Conservation (phyloP, 2,888 invertebrate species). For the Trachelus troglodyta region DNA sequence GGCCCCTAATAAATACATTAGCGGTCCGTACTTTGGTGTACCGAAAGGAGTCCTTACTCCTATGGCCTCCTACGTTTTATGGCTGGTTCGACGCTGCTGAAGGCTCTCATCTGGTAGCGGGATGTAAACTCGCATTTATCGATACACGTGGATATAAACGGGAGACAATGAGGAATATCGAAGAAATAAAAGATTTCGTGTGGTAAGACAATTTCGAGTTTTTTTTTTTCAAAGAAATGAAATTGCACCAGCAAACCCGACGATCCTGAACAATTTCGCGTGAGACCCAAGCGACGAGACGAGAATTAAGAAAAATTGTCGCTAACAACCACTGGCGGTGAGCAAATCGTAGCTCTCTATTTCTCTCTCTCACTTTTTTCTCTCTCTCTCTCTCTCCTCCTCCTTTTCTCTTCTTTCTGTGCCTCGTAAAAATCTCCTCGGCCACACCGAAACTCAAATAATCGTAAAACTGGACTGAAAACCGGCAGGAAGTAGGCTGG, state of each 20-base stretch:
- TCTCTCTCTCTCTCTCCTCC: neutral
- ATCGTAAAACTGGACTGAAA: conserved; percentile 53
- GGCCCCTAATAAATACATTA: conserved; percentile 33
- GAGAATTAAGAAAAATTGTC: conserved; percentile 41
- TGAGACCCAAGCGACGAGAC: neutral
- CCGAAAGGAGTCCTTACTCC: conserved; percentile 3
- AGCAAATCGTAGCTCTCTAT: conserved; percentile 43
- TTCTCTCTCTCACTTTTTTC: neutral
- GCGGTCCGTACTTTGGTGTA: conserved; percentile 6
- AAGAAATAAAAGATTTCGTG: neutral
- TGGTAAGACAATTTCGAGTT: neutral
- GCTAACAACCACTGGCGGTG: conserved; percentile 50
- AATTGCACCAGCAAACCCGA: neutral
- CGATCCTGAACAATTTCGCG: neutral
- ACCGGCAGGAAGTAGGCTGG: conserved; percentile 60
- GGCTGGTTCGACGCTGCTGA: conserved; percentile 1
- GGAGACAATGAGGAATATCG: neutral
- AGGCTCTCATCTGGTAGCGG: conserved; percentile 2
- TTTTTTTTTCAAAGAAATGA: neutral
- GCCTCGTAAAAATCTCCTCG: conserved; percentile 51
- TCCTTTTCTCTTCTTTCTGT: conserved; percentile 37
- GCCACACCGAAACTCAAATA: conserved; percentile 46
- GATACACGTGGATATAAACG: neutral
- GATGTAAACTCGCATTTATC: neutral
- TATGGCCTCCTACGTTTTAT: conserved; percentile 9